A percentile compares a stretch with the other conserved stretches of the same genome.
Evolutionary conservation across 1,140 invertebrate species (phyloP).

Genomic region (Nymphalis io): DNA sequence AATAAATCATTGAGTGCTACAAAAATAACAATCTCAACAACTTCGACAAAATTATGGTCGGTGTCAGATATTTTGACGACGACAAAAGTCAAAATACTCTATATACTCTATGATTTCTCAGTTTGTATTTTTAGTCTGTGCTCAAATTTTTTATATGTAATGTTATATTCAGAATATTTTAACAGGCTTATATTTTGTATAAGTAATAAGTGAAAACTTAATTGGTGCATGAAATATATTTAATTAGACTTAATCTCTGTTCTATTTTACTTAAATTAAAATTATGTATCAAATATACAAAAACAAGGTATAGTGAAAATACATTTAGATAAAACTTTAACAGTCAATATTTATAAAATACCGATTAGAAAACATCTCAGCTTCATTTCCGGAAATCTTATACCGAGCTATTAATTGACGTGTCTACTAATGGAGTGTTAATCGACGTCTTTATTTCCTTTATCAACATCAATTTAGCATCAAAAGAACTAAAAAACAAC

Average conservation of each 20-base stretch:
- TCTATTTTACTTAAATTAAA: no score
- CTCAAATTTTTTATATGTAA: no score
- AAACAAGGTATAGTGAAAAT: no score
- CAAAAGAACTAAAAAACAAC: slow-evolving; percentile 1
- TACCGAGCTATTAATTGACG: not conserved
- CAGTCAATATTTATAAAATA: not conserved
- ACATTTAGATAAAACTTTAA: not conserved
- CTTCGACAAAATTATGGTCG: not conserved
- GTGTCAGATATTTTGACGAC: not conserved
- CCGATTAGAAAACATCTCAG: not conserved
- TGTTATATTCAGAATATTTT: no score
- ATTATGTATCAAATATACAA: no score
- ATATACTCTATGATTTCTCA: no score
- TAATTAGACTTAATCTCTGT: no score
- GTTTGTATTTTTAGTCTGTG: no score
- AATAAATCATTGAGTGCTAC: not conserved
- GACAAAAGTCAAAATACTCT: no score
- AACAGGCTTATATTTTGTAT: no score
- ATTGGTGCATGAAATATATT: no score
- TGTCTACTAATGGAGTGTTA: slow-evolving; percentile 11
- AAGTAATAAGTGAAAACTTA: no score
- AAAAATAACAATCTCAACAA: not conserved
- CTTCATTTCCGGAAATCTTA: slow-evolving; percentile 2
- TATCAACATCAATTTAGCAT: slow-evolving; percentile 6
- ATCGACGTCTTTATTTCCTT: slow-evolving; percentile 2